These are phyloP conservation scores for Nomada lathburiana DNA, from an alignment of 2,888 invertebrate genomes.

Conservation along the genomic window DNA sequence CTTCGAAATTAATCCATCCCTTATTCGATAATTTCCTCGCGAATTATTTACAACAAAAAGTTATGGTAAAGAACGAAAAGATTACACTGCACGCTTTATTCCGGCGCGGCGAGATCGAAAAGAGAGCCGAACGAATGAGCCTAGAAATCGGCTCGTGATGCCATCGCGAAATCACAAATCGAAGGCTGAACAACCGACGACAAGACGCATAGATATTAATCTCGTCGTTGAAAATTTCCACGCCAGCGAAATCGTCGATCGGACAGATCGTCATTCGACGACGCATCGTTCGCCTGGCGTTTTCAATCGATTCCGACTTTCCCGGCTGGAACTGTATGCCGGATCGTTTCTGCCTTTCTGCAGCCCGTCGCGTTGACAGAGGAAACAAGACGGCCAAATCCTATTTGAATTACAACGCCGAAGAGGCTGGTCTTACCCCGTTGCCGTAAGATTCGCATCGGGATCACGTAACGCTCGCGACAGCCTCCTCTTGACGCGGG, in stretches of 20 bases:
- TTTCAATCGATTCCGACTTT: slow-evolving; percentile 21
- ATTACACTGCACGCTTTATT: no score
- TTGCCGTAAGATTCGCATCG: slow-evolving; percentile 13
- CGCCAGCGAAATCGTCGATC: neutral
- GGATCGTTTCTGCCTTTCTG: neutral
- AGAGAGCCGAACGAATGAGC: no score
- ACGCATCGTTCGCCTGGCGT: neutral
- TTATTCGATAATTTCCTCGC: no score
- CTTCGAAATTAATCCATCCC: no score
- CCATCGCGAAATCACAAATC: no score
- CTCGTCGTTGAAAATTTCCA: neutral
- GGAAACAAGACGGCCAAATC: slow-evolving; percentile 11
- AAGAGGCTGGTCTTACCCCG: slow-evolving; percentile 5
- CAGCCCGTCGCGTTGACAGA: neutral
- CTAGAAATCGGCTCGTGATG: no score
- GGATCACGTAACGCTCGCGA: slow-evolving; percentile 35
- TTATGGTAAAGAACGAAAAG: no score
- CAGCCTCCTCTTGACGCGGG: slow-evolving; percentile 17
- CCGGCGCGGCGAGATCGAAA: no score
- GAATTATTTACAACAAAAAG: no score
- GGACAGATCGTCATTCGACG: neutral
- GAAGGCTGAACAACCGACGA: no score
- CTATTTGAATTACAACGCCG: slow-evolving; percentile 22
- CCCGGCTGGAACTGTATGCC: neutral
- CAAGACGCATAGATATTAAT: neutral